phyloP scores from a whole-genome alignment of 2,888 invertebrate species.

The Parnassius apollo region DNA sequence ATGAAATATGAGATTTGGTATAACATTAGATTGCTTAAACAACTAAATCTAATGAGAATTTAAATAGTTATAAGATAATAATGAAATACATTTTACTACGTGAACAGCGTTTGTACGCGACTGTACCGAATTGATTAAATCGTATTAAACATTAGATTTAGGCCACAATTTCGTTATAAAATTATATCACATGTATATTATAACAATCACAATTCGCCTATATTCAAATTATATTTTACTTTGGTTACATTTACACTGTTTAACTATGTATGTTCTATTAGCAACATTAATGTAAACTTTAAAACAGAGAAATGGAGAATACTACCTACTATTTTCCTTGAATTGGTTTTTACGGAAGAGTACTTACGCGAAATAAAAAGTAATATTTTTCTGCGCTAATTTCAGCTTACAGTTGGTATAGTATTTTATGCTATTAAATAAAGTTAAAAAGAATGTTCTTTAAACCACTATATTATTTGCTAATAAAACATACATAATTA shows the following conservation, averaged over 20 bases:
- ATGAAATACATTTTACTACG: constrained; percentile 4
- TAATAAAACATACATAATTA: constrained; percentile 19
- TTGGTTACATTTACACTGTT: neutral
- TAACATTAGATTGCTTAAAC: no score
- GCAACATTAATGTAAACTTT: constrained; percentile 1
- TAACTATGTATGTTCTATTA: constrained; percentile 18
- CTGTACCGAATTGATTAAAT: constrained; percentile 37
- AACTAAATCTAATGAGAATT: constrained; percentile 10
- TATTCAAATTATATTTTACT: constrained; percentile 29
- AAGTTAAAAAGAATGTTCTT: no score
- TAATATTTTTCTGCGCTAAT: no score
- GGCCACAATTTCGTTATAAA: constrained; percentile 64
- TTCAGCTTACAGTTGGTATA: no score
- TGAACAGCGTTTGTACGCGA: constrained; percentile 38
- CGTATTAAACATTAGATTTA: constrained; percentile 47
- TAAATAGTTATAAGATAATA: constrained; percentile 6
- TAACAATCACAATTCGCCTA: constrained; percentile 60
- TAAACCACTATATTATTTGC: constrained; percentile 2
- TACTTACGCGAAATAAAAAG: no score
- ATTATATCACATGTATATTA: constrained; percentile 58
- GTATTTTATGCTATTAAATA: no score
- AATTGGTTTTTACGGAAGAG: no score
- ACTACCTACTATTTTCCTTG: no score
- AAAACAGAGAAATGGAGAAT: no score
- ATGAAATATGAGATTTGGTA: no score